phyloP scores from a whole-genome alignment of 2,113 vertebrate species.

The Heterocephalus glaber region DNA sequence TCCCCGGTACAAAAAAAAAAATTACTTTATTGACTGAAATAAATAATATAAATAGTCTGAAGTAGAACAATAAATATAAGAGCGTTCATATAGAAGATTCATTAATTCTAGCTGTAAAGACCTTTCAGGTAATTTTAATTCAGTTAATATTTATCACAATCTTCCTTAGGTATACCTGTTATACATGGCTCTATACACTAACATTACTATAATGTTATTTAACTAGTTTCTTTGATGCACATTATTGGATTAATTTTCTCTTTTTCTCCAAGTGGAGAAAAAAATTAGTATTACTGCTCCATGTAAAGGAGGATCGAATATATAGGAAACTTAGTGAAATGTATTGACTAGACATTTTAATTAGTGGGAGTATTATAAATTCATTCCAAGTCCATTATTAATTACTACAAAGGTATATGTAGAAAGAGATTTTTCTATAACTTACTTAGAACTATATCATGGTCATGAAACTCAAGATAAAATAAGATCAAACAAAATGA shows the following conservation, averaged over 20 bases:
- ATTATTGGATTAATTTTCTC: background rate
- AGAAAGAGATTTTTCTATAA: background rate
- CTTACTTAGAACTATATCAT: background rate
- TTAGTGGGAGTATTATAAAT: slow-evolving; percentile 23
- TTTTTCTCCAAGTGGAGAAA: background rate
- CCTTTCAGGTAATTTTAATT: background rate
- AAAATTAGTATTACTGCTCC: background rate
- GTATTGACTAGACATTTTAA: background rate
- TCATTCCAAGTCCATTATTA: slow-evolving; percentile 1
- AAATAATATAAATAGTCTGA: background rate
- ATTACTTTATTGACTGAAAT: background rate
- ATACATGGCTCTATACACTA: background rate
- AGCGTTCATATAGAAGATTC: background rate
- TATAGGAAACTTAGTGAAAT: background rate
- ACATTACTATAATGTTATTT: no score
- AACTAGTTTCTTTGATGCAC: background rate
- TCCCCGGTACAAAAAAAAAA: no score
- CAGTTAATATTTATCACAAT: background rate
- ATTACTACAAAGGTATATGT: background rate
- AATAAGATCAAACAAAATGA: slow-evolving; percentile 8
- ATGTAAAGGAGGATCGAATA: background rate
- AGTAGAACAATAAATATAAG: background rate
- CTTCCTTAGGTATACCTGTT: accelerated
- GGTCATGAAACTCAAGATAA: slow-evolving; percentile 44
- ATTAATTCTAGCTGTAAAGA: background rate